Base-by-base conservation (phyloP, 2,113 vertebrate genomes). In the Rhombomys opimus region DNA sequence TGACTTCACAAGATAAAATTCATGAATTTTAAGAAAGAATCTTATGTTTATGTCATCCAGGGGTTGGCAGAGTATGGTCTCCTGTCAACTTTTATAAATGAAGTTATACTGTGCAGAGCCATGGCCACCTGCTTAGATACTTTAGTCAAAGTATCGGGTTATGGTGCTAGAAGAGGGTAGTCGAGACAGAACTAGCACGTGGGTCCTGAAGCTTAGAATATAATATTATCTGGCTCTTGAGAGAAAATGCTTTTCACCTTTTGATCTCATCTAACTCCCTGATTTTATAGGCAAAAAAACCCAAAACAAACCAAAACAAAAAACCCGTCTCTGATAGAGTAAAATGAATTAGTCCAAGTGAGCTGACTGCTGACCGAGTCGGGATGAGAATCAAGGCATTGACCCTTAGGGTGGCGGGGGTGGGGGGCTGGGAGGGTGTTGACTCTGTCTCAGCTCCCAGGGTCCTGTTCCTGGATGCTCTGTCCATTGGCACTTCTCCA, bases 1-100 rank as follows among this genome's bases (percentile, higher is more conserved):
- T 78, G 46, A 41, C 61, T 90, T 97, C 35, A 17, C 20, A 78
- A 78, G 80, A 80, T 35, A 94, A 67, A 87, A 73, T 41, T 14
- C 54, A n/a, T n/a, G 5, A 73, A 77, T 27, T 78, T 81, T 52
- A 65, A 86, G 87, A 73, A 84, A 68, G 23, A 80, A 67, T 1
- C 70, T 88, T 52, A 35, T 11, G 13, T 13, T 87, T 59, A 77
- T 72, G 50, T 78, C 84, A 90, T 84, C 38, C 23, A 85, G 27
- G 23, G 3, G 15, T 25, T 80, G 87, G 20, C 2, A 72, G 63
- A 35, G 82, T n/a, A n/a, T 32, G 27, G 6, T 15, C n/a, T 70
- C 54, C 27, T 50, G 13, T 50, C 54, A 57, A 1, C 35, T 90
- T 93, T 80, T 80, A 78, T 67, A 30, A 80, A 67, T 67, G 52